Evolutionary conservation across 2,113 vertebrate species (phyloP), one percentile per base, ranked within the genome.

Genomic region (Hemibagrus wyckioides): DNA sequence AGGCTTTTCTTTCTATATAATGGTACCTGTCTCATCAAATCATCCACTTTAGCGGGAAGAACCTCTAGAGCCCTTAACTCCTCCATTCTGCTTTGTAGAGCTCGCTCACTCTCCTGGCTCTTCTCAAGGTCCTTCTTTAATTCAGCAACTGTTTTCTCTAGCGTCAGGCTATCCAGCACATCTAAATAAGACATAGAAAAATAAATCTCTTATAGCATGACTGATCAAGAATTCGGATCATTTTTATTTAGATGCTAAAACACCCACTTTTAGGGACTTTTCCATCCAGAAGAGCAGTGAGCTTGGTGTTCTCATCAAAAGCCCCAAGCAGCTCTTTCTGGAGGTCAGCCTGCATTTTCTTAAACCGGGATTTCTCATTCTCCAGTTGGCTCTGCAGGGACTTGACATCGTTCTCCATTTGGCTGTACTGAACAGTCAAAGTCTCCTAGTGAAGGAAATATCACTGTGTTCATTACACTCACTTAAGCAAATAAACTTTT

Each of bases 241-340:
- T 39, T 36, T 44, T 36, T 41, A 23, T 19, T 33, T 54, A 9
- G 21, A 63, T 23, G 41, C 5, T 3, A 33, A 28, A 67, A 21
- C 8, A 17, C 92, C 6, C 94, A 99, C 97, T 96, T 96, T 96
- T 96, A 30, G 97, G 96, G 89, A 96, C 94, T 94, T 96, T 98
- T 56, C 96, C 97, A 57, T 97, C 96, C 41, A 97, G 82, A 73
- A 97, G 91, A 4, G 93, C 87, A 0, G 91, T 96, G 10, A 99
- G 94, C 75, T 96, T 97, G n/a, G 93, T 89, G 90, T 98, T 98
- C 93, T 99, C 97, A 50, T 94, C 93, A 88, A 97, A 97, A 2
- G 92, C 94, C 15, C 91, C 92, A 0, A 96, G 96, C 57, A 99
- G 91, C 81, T 99, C 97, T 90, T 95, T 98, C 82, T 98, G 97